These are phyloP conservation scores for Cervus canadensis DNA, from an alignment of 2,113 vertebrate species.

Conservation along the genomic window DNA sequence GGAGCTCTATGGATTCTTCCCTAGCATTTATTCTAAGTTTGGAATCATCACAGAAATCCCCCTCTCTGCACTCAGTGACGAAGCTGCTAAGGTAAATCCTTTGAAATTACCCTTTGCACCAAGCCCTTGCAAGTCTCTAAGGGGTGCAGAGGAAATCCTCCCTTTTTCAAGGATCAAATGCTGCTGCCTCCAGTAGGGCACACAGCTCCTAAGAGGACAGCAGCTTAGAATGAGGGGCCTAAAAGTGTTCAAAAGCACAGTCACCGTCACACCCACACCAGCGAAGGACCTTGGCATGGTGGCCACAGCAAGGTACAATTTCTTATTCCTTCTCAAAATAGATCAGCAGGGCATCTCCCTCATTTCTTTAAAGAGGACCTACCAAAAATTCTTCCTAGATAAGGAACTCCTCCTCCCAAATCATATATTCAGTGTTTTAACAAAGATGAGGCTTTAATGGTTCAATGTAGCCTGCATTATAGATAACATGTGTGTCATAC, in stretches of 20 bases:
- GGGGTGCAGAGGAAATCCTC: background rate
- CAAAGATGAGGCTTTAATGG: background rate
- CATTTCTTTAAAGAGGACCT: background rate
- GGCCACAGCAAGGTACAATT: background rate
- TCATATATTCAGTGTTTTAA: background rate
- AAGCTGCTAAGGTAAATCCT: background rate
- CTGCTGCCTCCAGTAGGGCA: background rate
- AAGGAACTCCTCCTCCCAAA: background rate
- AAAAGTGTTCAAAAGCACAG: background rate
- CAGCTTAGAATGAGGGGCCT: background rate
- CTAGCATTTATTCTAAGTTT: constrained; percentile 76
- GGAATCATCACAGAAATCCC: constrained; percentile 36
- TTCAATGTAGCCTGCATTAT: background rate
- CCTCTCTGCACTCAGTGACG: background rate
- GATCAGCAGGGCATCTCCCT: background rate
- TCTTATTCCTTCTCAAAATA: background rate
- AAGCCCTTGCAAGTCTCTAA: background rate
- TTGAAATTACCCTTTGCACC: constrained; percentile 3
- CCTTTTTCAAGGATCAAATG: background rate
- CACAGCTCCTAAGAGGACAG: constrained; percentile 1
- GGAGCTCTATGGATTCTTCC: constrained; percentile 76
- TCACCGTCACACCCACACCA: background rate
- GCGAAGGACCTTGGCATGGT: background rate
- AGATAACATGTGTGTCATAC: background rate
- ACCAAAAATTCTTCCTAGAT: background rate